Base-by-base conservation (phyloP, 2,888 invertebrate species). In the Dugesia japonica region DNA sequence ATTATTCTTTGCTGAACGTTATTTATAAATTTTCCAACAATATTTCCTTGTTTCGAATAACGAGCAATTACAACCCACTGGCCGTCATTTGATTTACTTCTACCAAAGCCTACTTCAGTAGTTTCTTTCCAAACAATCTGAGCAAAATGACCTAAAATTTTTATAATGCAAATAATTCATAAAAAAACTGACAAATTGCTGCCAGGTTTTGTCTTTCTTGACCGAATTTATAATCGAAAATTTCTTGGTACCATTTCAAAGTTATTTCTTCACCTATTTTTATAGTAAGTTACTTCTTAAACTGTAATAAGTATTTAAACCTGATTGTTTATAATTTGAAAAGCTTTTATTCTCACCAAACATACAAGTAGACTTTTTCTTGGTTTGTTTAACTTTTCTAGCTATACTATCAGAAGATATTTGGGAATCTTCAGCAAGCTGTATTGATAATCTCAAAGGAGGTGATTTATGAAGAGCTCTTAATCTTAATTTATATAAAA, bases 201-300 rank as follows among this genome's bases (percentile, higher is more conserved):
- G 56, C 56, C 7, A 20, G n/a, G 17, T 20, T 56, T 56, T 56
- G 56, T n/a, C 56, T 56, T 56, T 56, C 56, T 23, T 56, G 56
- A 56, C 56, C 56, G 17, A 56, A 56, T 56, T 56, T 56, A n/a
- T 13, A 56, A 9, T 56, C 56, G 17, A 13, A 56, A 20, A 56
- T n/a, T n/a, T 56, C 56, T 56, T 56, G n/a, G 17, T 56, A 56
- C 56, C 56, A 56, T n/a, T 56, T 56, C 23, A 56, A 56, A 56
- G 56, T 56, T 1, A 56, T 23, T 20, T 56, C 56, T 56, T 56
- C 56, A 9, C 56, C 56, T 56, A 56, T 20, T n/a, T n/a, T n/a
- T 56, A 56, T 20, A 56, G n/a, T 56, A 20, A 56, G 7, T 56
- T 56, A n/a, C n/a, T n/a, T n/a, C n/a, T n/a, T n/a, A n/a, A n/a